Percentiles rank a stretch among this genome's conserved stretches.
These are phyloP conservation scores for Resseliella maxima DNA, from an alignment of 2,888 invertebrate genomes.

Conservation along the genomic window DNA sequence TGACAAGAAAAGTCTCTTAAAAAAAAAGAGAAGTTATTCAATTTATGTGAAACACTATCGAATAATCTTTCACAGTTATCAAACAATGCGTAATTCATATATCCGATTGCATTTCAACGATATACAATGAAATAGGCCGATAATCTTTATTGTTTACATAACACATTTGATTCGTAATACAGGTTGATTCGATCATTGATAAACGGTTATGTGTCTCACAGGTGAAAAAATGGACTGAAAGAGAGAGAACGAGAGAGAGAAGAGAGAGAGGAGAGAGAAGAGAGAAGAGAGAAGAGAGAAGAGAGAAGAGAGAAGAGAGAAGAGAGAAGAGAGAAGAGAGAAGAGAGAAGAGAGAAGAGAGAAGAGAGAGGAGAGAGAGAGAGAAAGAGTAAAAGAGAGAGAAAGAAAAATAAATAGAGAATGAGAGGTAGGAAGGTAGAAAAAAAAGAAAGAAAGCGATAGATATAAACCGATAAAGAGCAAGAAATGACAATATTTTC, in stretches of 20 bases:
- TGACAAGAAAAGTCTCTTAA: not conserved
- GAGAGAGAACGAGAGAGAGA: too few relatives aligned
- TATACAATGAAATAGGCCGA: not conserved
- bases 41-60: not conserved
- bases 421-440: too few relatives aligned
- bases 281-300: too few relatives aligned
- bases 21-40: not conserved
- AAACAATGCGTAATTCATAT: constrained; percentile 25
- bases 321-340: too few relatives aligned
- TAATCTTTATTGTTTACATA: constrained; percentile 44
- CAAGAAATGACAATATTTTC: not conserved
- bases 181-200: not conserved
- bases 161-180: constrained; percentile 15
- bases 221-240: too few relatives aligned
- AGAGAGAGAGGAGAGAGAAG: too few relatives aligned
- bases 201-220: too few relatives aligned
- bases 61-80: not conserved
- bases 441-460: too few relatives aligned
- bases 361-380: too few relatives aligned
- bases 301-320: too few relatives aligned
- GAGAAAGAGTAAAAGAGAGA: not conserved
- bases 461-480: not conserved
- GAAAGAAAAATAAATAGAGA: too few relatives aligned
- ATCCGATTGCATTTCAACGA: constrained; percentile 4
- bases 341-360: too few relatives aligned